Conservation (phyloP, 2,888 invertebrate species). For the Ctenicera cuprea region DNA sequence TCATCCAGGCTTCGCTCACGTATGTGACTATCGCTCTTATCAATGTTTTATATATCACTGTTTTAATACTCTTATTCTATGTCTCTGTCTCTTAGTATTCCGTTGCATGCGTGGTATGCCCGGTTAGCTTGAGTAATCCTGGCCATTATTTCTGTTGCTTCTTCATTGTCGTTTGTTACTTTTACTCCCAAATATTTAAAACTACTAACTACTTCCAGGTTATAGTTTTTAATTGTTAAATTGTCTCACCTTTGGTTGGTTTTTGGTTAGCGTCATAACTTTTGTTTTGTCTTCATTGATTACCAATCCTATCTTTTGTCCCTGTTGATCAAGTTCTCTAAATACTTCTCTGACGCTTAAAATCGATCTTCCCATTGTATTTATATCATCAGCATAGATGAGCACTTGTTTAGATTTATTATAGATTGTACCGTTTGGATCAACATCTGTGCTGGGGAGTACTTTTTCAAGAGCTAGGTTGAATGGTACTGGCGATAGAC, state of each 20-base stretch:
- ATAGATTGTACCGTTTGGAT: not conserved
- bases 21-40: not conserved
- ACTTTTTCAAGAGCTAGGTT: not conserved
- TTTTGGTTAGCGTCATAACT: no score
- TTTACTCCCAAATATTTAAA: no score
- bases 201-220: no score
- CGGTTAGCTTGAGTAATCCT: no score
- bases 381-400: conserved; percentile 2
- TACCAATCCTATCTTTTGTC: no score
- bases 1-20: not conserved
- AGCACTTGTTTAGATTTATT: not conserved
- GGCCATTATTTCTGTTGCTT: no score
- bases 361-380: not conserved
- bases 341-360: not conserved
- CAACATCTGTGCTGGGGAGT: not conserved
- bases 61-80: not conserved
- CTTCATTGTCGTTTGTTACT: no score
- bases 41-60: conserved; percentile 1
- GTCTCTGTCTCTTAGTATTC: not conserved
- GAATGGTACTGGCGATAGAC: no score
- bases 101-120: no score
- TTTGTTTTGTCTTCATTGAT: no score
- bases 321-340: no score
- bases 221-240: conserved; percentile 2
- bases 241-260: not conserved